These are phyloP conservation scores for Liposcelis brunnea DNA, from an alignment of 2,888 invertebrate species.

Conservation along the genomic window DNA sequence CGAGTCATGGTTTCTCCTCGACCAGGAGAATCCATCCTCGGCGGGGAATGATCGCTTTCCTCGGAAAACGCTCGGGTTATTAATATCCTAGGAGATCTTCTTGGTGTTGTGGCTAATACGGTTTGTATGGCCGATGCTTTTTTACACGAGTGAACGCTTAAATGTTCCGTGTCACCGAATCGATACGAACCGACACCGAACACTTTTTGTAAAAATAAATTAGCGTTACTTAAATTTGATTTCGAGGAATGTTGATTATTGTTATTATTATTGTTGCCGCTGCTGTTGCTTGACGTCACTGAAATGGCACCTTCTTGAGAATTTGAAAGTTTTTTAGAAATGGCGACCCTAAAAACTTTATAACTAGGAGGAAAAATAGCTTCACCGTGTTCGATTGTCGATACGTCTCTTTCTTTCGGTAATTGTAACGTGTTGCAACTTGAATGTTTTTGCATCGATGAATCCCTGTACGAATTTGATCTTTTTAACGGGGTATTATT, in stretches of 20 bases:
- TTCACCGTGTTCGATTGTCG: slow-evolving; percentile 9
- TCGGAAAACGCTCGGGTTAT: slow-evolving; percentile 58
- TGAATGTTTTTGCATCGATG: slow-evolving; percentile 21
- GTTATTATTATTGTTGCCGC: slow-evolving; percentile 20
- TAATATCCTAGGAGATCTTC: slow-evolving; percentile 48
- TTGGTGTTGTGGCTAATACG: slow-evolving; percentile 25
- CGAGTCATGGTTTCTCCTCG: slow-evolving; percentile 21
- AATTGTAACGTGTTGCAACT: slow-evolving; percentile 54
- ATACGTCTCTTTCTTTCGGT: slow-evolving; percentile 28
- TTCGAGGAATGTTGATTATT: slow-evolving; percentile 22
- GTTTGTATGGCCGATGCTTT: slow-evolving; percentile 17
- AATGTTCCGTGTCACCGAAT: slow-evolving; percentile 14
- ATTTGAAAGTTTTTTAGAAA: slow-evolving; percentile 10
- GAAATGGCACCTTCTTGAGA: slow-evolving; percentile 19
- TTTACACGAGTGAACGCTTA: slow-evolving; percentile 16
- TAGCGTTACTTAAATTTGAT: slow-evolving; percentile 36
- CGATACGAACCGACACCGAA: slow-evolving; percentile 31
- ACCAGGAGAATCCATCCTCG: slow-evolving; percentile 17
- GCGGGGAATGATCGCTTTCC: slow-evolving; percentile 35
- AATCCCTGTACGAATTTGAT: slow-evolving; percentile 31
- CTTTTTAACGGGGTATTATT: slow-evolving; percentile 10
- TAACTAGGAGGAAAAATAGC: slow-evolving; percentile 6
- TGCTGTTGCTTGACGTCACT: slow-evolving; percentile 23
- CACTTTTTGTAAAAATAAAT: slow-evolving; percentile 40
- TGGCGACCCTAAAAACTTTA: neutral